Evolutionary conservation across 2,113 vertebrate genomes (phyloP), one percentile per base, ranked within the genome.

Genomic region (Rhipidura dahli): DNA sequence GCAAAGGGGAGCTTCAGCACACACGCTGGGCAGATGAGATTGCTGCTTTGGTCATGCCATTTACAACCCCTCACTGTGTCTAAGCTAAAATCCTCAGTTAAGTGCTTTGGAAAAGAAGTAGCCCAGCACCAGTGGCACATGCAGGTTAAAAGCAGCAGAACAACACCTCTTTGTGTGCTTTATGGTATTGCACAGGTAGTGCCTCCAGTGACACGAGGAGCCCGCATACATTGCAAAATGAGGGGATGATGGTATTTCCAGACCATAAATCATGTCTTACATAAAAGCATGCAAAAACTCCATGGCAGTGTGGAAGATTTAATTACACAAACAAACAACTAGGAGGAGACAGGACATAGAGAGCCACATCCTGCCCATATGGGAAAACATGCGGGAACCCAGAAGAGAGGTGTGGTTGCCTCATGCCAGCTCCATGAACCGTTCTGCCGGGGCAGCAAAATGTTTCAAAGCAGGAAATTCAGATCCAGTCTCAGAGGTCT

Each of bases 281-380:
- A 77, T 90, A 73, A 92, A 95, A 92, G 87, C n/a, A 40, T 12
- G 20, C 33, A 64, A 89, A 56, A 84, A 47, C 1, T 7, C 45
- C 44, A 2, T 63, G 69, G 78, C 0, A 0, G 26, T 56, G 69
- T 71, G 45, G 69, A 91, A 91, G 68, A 82, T 27, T 87, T 81
- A 78, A 84, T 84, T 84, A 40, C 40, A 95, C 78, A 96, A 96
- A 94, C 86, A 97, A 95, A 45, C 75, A 95, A 79, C 77, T 50
- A 79, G 73, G 45, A 94, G 65, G 69, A 95, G 91, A 87, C 17
- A 9, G 87, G 83, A 95, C 83, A 76, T 1, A 76, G 61, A 79
- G 77, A 94, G 22, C 91, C 95, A 96, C 95, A 96, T 97, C 93
- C 95, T 95, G 89, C 69, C 87, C 93, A 91, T 87, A 91, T 93